Evolutionary conservation across 2,888 invertebrate genomes (phyloP), one percentile per base, ranked within the genome.

Genomic region (Choreutis nemorana): DNA sequence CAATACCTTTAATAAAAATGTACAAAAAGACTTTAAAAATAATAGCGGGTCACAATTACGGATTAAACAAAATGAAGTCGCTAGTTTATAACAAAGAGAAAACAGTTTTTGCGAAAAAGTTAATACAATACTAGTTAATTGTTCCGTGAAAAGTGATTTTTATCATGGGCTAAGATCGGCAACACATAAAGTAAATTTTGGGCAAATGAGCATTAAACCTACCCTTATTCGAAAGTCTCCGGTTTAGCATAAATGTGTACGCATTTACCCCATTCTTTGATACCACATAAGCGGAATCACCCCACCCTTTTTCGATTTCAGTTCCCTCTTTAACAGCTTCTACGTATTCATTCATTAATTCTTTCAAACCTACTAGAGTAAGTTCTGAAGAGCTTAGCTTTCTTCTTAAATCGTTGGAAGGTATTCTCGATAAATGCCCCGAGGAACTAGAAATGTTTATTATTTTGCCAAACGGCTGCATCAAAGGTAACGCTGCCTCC

Each of bases 211-310:
- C n/a, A n/a, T n/a, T n/a, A 23, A 28, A 34, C 39, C 31, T 53
- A 72, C 77, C 68, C 60, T 42, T 55, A 2, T 42, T 30, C 2
- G 38, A 25, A 13, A 75, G 44, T 45, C 45, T 58, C 25, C 80
- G 64, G 42, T 89, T 85, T 39, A 90, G 84, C 39, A 89, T 73
- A 37, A 83, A 72, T 0, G 87, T 83, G 35, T 91, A 72, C 1
- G 89, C 87, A 35, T 84, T 85, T 0, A 90, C 81, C 2, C 83
- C 90, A 5, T 90, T 85, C 72, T 92, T 92, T 0, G 90, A 89
- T 1, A 86, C 82, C 0, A 79, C 79, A 44, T 91, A 92, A 0
- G 87, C 77, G 1, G 83, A 83, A 21, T 71, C 67, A 0, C 85
- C 81, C 86, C 87, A 89, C 2, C 84, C 61, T 8, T 63, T 53